Evolutionary conservation across 2,797 vertebrate genomes (phyloP).

Genomic region (Pampus argenteus): DNA sequence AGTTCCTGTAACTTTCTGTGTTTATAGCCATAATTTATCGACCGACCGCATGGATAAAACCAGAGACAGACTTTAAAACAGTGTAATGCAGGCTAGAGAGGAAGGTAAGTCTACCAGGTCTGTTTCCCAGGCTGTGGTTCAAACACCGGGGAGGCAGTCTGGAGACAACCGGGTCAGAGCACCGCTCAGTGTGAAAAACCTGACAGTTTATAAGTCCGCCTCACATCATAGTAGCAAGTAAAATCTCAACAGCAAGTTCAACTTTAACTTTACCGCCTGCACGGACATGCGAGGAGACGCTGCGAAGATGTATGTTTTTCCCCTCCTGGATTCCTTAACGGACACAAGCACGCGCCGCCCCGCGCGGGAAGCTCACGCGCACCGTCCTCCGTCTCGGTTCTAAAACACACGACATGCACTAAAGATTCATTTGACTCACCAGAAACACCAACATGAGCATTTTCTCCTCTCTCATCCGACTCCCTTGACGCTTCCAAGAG

Average conservation of each 20-base stretch:
- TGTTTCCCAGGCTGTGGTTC: background rate
- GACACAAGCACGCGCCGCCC: background rate
- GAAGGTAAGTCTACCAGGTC: background rate
- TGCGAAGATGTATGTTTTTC: background rate
- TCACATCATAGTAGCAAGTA: background rate
- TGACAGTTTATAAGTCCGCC: background rate
- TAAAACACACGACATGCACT: too few species aligned
- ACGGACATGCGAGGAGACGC: constrained; percentile 46
- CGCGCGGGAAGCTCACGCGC: background rate
- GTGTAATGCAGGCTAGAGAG: background rate
- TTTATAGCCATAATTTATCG: background rate
- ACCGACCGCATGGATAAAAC: fast-evolving
- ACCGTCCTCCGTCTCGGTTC: fast-evolving
- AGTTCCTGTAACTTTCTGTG: too few species aligned
- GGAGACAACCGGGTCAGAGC: background rate
- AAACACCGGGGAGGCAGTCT: constrained; percentile 24
- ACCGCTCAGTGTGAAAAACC: background rate
- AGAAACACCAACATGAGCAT: constrained; percentile 79
- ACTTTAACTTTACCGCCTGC: constrained; percentile 82
- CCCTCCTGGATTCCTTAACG: background rate
- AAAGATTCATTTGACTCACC: constrained; percentile 81
- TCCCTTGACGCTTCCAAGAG: constrained; percentile 81
- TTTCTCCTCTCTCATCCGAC: constrained; percentile 78
- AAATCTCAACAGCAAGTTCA: constrained; percentile 68
- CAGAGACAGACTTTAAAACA: too few species aligned